Base-by-base conservation (phyloP, 2,797 vertebrate species). In the Glyptemys insculpta region DNA sequence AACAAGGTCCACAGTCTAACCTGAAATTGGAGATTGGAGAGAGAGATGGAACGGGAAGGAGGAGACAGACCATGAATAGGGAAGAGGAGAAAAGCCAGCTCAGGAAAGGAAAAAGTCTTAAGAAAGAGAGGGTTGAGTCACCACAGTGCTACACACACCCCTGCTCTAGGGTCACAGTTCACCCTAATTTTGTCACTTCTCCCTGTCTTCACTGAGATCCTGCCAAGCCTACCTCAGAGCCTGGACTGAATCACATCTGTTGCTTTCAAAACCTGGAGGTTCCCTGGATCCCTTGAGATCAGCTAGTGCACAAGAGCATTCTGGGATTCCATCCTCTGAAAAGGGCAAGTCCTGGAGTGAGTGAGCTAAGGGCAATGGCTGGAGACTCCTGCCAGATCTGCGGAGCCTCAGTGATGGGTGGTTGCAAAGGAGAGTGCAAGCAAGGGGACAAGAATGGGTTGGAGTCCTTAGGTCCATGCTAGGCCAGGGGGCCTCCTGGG, bases 381-480 rank as follows among this genome's bases (percentile, higher is more conserved):
- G 14, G 25, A 76, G 11, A 15, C 23, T 15, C 41, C 72, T 76
- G 72, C 44, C 41, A 44, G 41, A 44, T 27, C 44, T 25, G 12
- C 72, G 15, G 72, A 27, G 72, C 41, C 41, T 47, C 21, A 9
- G n/a, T 68, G 65, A 68, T 37, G 21, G 23, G 72, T 62, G 23
- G 72, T 62, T 52, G 57, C 52, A 85, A 59, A 79, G 1, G 2
- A 41, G 3, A 21, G 0, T 29, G 37, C 37, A 49, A 44, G 56
- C 25, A 49, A 21, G 44, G 56, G 8, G 44, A 6, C 2, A 2
- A 59, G 52, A 53, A n/a, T 4, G 2, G 23, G 15, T 11, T 3
- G 0, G 0, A 27, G 5, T 82, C 29, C 41, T 27, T 37, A 21
- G n/a, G 65, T 27, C 23, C 21, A 7, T 25, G 72, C 41, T 44